phyloP scores from a whole-genome alignment of 2,888 invertebrate species.

The Adelognathus sp. region DNA sequence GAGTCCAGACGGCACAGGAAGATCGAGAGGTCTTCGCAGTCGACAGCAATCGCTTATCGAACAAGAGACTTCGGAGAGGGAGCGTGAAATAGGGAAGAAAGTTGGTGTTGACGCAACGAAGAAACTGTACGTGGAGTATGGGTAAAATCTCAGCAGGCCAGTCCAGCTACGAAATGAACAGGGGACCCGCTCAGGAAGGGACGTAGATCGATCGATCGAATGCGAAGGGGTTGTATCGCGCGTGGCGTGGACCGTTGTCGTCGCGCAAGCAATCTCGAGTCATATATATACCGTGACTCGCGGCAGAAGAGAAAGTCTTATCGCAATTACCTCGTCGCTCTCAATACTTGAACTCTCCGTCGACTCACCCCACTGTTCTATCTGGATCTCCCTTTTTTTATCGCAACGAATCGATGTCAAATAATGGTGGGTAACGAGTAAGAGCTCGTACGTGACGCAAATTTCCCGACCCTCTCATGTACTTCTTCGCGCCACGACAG shows the following conservation, averaged over 20 bases:
- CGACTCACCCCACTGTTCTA: conserved; percentile 6
- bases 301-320: conserved; percentile 63
- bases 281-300: conserved; percentile 1
- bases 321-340: conserved; percentile 67
- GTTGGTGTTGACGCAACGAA: neutral
- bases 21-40: conserved; percentile 6
- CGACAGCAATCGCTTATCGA: conserved; percentile 18
- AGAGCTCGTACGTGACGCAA: conserved; percentile 62
- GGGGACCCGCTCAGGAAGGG: conserved; percentile 4
- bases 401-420: conserved; percentile 62
- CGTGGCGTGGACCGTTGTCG: conserved; percentile 18
- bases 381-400: conserved; percentile 28
- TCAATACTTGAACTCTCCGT: conserved; percentile 27
- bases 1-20: neutral
- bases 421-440: conserved; percentile 58
- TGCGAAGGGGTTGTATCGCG: conserved; percentile 12
- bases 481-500: neutral
- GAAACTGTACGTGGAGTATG: conserved; percentile 1
- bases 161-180: conserved; percentile 38
- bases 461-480: conserved; percentile 41
- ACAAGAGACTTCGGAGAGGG: neutral
- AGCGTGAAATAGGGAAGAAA: neutral
- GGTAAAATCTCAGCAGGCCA: conserved; percentile 13
- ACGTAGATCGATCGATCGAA: conserved; percentile 51
- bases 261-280: conserved; percentile 27